Base-by-base conservation (phyloP, 2,113 vertebrate genomes). In the Nyctereutes procyonoides region DNA sequence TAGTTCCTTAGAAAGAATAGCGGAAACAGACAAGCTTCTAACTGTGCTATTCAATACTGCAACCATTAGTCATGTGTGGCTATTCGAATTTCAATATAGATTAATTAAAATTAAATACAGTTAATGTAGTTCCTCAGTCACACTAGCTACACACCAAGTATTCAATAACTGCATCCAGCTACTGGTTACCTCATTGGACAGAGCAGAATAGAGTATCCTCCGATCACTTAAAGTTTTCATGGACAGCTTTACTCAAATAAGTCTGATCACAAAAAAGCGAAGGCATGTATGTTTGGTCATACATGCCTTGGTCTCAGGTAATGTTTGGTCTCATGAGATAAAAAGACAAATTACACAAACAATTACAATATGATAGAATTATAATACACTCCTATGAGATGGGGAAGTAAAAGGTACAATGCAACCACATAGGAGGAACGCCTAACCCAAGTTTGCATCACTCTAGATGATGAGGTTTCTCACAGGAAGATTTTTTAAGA, bases 21-120 rank as follows among this genome's bases (percentile, higher is more conserved):
- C 17, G 90, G 30, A 95, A 90, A 69, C 15, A 67, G 80, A 87
- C 26, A 88, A 63, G 87, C 30, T 81, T 92, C 81, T 77, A 35
- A 77, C 8, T 13, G 30, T 67, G 43, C n/a, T 20, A 3, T 56
- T 92, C 56, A 55, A 73, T 53, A 32, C 58, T 11, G 1, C n/a
- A 58, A 95, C 53, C n/a, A 74, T 26, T 74, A 93, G 51, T 65
- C 35, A 74, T 48, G 11, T 53, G 20, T 51, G 80, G 14, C 38
- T 74, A 73, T 35, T 73, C 62, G 55, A 85, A 81, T 16, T 32
- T 51, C 84, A 91, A 86, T 60, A 35, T 16, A 32, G 38, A n/a
- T 17, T 20, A 82, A 65, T 73, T 82, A 73, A 67, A 89, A 69
- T 60, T 58, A 77, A 77, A 76, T 62, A 51, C 11, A 63, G 35